These are phyloP conservation scores for Cartodere bifasciata DNA, from an alignment of 2,888 invertebrate species.

Conservation along the genomic window DNA sequence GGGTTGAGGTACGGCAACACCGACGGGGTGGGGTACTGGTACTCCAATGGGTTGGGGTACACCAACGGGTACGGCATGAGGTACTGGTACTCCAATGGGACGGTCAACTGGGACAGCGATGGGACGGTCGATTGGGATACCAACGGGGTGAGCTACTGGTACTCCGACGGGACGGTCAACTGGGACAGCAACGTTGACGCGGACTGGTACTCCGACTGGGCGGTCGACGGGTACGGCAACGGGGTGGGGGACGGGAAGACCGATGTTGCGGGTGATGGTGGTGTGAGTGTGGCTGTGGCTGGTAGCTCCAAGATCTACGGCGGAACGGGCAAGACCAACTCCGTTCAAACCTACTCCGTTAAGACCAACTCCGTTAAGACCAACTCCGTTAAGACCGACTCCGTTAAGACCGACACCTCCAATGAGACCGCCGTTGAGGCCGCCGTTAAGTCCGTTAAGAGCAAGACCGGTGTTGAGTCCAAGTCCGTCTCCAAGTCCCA, in stretches of 20 bases:
- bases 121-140: slow-evolving; percentile 38
- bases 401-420: slow-evolving; percentile 15
- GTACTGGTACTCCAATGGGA: slow-evolving; percentile 35
- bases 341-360: slow-evolving; percentile 13
- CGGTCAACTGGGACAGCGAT: slow-evolving; percentile 43
- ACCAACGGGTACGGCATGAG: slow-evolving; percentile 22
- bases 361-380: slow-evolving; percentile 12
- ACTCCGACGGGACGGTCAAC: slow-evolving; percentile 34
- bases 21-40: slow-evolving; percentile 24
- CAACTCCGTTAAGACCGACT: slow-evolving; percentile 11
- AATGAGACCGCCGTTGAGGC: slow-evolving; percentile 10
- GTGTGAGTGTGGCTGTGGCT: slow-evolving; percentile 30
- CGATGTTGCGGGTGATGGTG: slow-evolving; percentile 36
- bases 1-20: slow-evolving; percentile 23
- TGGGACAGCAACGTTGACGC: slow-evolving; percentile 31
- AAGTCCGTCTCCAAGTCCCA: slow-evolving; percentile 12
- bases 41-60: slow-evolving; percentile 27
- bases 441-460: slow-evolving; percentile 8
- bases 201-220: slow-evolving; percentile 28
- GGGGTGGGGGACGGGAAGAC: slow-evolving; percentile 40
- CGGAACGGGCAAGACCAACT: slow-evolving; percentile 10
- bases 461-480: slow-evolving; percentile 8
- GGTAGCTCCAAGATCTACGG: slow-evolving; percentile 21
- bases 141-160: slow-evolving; percentile 37
- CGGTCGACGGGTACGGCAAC: slow-evolving; percentile 38